phyloP scores from a whole-genome alignment of 2,797 vertebrate species.

The Notoglanidium macrostoma region DNA sequence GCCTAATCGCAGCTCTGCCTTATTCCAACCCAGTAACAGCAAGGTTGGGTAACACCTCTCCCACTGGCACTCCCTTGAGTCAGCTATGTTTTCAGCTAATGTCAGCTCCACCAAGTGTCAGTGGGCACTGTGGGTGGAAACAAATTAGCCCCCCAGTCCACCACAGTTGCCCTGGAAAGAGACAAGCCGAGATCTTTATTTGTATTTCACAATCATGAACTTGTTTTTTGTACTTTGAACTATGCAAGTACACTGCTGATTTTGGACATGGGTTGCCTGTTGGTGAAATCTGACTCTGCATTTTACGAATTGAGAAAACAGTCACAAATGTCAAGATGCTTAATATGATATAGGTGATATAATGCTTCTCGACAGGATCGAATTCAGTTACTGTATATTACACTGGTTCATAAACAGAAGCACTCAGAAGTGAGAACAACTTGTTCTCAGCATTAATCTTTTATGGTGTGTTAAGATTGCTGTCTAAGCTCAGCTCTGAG shows the following conservation, averaged over 20 bases:
- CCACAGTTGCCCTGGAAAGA: conserved; percentile 35
- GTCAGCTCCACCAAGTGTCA: conserved; percentile 43
- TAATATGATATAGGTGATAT: conserved; percentile 1
- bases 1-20: conserved; percentile 32
- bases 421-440: conserved; percentile 11
- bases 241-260: conserved; percentile 10
- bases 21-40: conserved; percentile 40
- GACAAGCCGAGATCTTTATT: conserved; percentile 18
- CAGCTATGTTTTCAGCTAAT: conserved; percentile 52
- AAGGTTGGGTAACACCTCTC: conserved; percentile 52
- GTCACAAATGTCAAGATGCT: not conserved
- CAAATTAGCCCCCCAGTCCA: not conserved
- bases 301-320: conserved; percentile 4
- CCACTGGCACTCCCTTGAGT: conserved; percentile 43
- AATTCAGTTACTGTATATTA: conserved; percentile 7
- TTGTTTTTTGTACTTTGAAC: not conserved
- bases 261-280: not conserved
- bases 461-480: conserved; percentile 27
- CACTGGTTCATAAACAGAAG: conserved; percentile 2
- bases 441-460: conserved; percentile 28
- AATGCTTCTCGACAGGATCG: not conserved
- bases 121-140: conserved; percentile 36
- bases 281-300: not conserved
- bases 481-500: conserved; percentile 20
- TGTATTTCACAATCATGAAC: conserved; percentile 30